These are phyloP conservation scores for Cerastoderma edule DNA, from an alignment of 2,888 invertebrate species.

Conservation along the genomic window DNA sequence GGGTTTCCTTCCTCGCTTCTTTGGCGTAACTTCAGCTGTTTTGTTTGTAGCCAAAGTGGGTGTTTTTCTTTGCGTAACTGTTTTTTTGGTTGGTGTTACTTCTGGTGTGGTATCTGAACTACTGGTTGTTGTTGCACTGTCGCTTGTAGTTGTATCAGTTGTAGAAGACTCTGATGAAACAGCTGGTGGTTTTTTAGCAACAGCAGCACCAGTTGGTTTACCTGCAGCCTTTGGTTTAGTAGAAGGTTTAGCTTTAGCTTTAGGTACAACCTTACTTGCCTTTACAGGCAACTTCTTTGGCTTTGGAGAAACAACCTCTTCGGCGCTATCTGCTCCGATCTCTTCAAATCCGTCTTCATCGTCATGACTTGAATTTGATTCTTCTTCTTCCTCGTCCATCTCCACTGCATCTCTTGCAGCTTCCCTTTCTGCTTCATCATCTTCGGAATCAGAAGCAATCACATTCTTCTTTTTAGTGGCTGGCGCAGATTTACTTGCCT, in stretches of 20 bases:
- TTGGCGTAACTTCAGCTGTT: conserved; percentile 24
- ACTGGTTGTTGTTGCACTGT: neutral
- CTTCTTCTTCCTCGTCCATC: too few species aligned
- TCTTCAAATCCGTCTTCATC: conserved; percentile 42
- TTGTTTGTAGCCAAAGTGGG: too few species aligned
- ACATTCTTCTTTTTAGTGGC: conserved; percentile 51
- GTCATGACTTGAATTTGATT: too few species aligned
- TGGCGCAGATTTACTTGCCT: neutral
- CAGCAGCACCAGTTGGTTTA: neutral
- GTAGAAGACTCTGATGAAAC: neutral
- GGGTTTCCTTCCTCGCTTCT: conserved; percentile 59
- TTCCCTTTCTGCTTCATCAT: too few species aligned
- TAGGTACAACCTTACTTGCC: neutral
- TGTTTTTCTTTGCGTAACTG: too few species aligned
- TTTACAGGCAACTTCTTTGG: neutral
- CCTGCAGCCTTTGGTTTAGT: neutral
- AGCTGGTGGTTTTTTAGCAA: neutral
- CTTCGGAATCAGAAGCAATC: conserved; percentile 47
- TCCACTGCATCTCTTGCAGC: too few species aligned
- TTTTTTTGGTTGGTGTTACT: conserved; percentile 9
- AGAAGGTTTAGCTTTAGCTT: conserved; percentile 17
- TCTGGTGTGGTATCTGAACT: conserved; percentile 37
- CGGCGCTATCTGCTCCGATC: conserved; percentile 37
- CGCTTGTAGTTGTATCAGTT: conserved; percentile 3
- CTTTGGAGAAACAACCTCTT: conserved; percentile 12